Conservation (phyloP, 2,888 invertebrate genomes). For the Xestia rhomboidea region DNA sequence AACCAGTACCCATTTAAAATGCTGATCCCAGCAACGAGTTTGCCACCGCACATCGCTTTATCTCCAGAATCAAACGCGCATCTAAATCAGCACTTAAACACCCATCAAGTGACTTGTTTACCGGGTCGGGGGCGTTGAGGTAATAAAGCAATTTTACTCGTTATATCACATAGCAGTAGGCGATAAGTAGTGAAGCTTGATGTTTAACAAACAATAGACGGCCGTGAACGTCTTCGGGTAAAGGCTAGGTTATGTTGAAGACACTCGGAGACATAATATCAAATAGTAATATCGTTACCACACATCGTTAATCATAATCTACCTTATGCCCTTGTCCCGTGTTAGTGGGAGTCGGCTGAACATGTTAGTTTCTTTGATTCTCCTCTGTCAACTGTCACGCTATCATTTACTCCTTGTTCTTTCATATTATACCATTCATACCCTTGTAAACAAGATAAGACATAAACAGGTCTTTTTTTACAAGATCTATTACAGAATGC, state of each 20-base stretch:
- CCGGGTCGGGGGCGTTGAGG: constrained; percentile 44
- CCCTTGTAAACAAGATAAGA: neutral
- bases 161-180: constrained; percentile 25
- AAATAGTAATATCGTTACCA: neutral
- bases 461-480: neutral
- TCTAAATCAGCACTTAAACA: constrained; percentile 39
- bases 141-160: constrained; percentile 41
- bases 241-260: constrained; percentile 21
- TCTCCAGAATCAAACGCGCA: constrained; percentile 29
- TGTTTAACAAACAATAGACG: constrained; percentile 72
- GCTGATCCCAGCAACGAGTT: neutral
- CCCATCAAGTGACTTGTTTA: constrained; percentile 28
- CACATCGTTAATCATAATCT: neutral
- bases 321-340: neutral
- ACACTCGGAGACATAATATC: neutral
- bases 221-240: constrained; percentile 60
- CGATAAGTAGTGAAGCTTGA: constrained; percentile 22
- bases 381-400: neutral
- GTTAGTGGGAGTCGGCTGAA: neutral
- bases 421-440: neutral
- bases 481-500: neutral
- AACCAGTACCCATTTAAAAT: neutral
- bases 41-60: neutral
- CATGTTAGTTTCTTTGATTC: neutral
- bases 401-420: neutral